Base-by-base conservation (phyloP, 1,140 invertebrate species). In the Himalopsyche phryganea region DNA sequence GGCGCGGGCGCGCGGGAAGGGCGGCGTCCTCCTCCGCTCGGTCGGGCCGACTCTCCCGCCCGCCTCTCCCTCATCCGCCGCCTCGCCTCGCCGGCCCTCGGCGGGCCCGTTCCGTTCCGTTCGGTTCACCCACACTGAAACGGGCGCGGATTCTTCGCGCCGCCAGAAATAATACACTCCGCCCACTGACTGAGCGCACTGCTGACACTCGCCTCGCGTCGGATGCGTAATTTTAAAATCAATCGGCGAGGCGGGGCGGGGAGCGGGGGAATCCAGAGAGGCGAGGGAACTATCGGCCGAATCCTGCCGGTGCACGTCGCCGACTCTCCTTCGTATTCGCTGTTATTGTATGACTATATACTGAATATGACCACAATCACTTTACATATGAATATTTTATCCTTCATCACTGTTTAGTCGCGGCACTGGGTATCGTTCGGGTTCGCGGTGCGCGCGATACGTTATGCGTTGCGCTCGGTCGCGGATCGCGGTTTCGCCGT, bases 401-500 rank as follows among this genome's bases (percentile, higher is more conserved):
- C 33, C 6, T 4, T n/a, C 38, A 15, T 40, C 38, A 15, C 38
- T 40, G 15, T 5, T 38, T 14, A 18, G 41, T 13, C 41, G 41
- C 10, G 15, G 35, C 10, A 35, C 50, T n/a, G 23, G 14, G 45
- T 28, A 9, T 28, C 23, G 23, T 28, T 28, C 4, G 23, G 9
- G 23, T 28, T 3, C 9, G 45, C 11, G 7, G 10, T 32, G 32
- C 7, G 38, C 33, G n/a, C 49, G 36, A 51, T 19, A 9, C 42
- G 6, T 13, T n/a, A 23, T 13, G 49, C 58, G 49, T 44, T 50
- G 58, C 53, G 58, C 58, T 50, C 58, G 49, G 54, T 50, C 61
- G 60, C 35, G 62, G 46, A 20, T 13, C 18, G n/a, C n/a, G n/a
- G 45, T 13, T 14, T 15, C 40, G 32, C 7, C 19, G 42, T 18